A percentile compares a stretch with the other conserved stretches of the same genome.
phyloP scores from a whole-genome alignment of 2,113 vertebrate genomes.

The Anguilla rostrata region DNA sequence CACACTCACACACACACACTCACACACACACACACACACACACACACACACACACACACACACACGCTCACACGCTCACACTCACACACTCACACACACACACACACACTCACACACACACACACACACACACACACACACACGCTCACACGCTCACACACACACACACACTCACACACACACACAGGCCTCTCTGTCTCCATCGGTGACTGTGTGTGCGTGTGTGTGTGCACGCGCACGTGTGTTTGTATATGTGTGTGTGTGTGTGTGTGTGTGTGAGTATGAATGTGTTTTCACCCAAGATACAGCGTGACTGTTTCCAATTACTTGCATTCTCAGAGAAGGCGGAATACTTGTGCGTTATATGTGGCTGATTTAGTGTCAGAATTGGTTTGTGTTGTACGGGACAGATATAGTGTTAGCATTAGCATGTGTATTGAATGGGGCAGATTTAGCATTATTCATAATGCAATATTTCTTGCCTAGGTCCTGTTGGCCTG shows the following conservation, averaged over 20 bases:
- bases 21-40: too few relatives aligned
- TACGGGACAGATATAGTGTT: constrained; percentile 66
- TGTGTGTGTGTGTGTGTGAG: constrained; percentile 28
- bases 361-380: constrained; percentile 71
- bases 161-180: too few relatives aligned
- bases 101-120: too few relatives aligned
- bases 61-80: too few relatives aligned
- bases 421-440: constrained; percentile 65
- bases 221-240: too few relatives aligned
- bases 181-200: neutral
- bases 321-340: constrained; percentile 62
- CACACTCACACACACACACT: too few relatives aligned
- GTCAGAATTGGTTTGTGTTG: constrained; percentile 47
- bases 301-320: constrained; percentile 64
- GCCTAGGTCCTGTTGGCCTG: too few relatives aligned
- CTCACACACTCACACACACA: too few relatives aligned
- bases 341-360: constrained; percentile 64
- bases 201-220: neutral
- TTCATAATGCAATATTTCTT: too few relatives aligned
- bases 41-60: too few relatives aligned
- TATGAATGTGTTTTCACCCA: constrained; percentile 57
- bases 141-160: too few relatives aligned
- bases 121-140: too few relatives aligned
- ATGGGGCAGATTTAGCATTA: constrained; percentile 15
- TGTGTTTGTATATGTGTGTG: neutral